Evolutionary conservation across 2,888 invertebrate species (phyloP).

Genomic region (Stictocephala bisonia): DNA sequence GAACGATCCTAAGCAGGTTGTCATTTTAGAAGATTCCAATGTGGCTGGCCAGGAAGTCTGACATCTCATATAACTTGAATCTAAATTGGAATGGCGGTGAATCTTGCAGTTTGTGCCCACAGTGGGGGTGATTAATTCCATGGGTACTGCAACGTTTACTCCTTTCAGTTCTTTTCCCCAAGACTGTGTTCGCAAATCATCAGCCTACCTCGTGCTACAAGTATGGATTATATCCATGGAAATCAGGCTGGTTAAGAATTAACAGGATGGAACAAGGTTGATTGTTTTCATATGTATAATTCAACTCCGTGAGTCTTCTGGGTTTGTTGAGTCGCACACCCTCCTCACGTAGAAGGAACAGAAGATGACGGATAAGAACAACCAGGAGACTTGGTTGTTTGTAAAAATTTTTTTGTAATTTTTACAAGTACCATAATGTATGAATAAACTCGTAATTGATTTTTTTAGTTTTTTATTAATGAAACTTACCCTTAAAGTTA

Average conservation of each 20-base stretch:
- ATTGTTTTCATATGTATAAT: not conserved
- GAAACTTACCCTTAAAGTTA: too few relatives aligned
- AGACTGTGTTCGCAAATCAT: not conserved
- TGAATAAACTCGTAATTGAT: too few relatives aligned
- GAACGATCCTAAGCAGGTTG: not conserved
- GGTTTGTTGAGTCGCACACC: too few relatives aligned
- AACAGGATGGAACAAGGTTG: not conserved
- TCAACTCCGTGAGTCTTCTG: too few relatives aligned
- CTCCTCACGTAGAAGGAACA: too few relatives aligned
- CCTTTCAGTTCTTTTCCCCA: slow-evolving; percentile 9
- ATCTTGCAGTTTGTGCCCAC: not conserved
- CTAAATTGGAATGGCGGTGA: not conserved
- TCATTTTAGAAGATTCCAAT: too few relatives aligned
- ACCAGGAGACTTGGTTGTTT: too few relatives aligned
- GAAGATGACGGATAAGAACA: too few relatives aligned
- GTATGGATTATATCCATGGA: not conserved
- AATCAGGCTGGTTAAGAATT: not conserved
- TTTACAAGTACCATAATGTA: too few relatives aligned
- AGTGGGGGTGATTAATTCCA: not conserved
- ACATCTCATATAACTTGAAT: not conserved
- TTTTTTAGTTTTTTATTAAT: too few relatives aligned
- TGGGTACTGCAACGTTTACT: not conserved
- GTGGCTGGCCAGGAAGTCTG: not conserved
- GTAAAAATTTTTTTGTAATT: too few relatives aligned
- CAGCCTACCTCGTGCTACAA: not conserved